Percentiles rank a stretch among this genome's conserved stretches.
Evolutionary conservation across 2,113 vertebrate genomes (phyloP).

Genomic region (Tupaia tana): DNA sequence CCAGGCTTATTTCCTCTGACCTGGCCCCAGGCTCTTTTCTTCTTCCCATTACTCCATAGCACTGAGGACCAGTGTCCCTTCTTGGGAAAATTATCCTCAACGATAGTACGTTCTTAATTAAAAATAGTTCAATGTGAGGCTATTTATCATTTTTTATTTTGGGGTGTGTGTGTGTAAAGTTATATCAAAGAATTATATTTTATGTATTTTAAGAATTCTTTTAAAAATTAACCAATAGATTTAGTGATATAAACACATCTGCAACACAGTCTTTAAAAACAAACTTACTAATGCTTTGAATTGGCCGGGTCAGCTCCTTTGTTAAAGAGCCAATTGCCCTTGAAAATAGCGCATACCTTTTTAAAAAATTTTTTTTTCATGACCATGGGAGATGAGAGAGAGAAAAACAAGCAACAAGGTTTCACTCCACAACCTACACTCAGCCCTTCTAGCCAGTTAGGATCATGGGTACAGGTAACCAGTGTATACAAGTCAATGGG

Average conservation of each 20-base stretch:
- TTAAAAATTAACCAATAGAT: neutral
- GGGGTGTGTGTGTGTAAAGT: neutral
- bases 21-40: neutral
- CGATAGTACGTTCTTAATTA: neutral
- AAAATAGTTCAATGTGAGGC: neutral
- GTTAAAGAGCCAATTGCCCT: neutral
- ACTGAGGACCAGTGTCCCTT: neutral
- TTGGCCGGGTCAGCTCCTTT: neutral
- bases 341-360: neutral
- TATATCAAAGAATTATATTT: neutral
- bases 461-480: too few relatives aligned
- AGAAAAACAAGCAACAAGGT: too few relatives aligned
- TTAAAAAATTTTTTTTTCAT: too few relatives aligned
- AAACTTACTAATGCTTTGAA: slow-evolving; percentile 9
- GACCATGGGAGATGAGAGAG: too few relatives aligned
- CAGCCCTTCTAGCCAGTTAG: too few relatives aligned
- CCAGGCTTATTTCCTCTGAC: neutral
- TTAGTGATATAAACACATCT: neutral
- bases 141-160: neutral
- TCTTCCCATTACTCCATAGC: neutral
- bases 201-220: slow-evolving; percentile 1
- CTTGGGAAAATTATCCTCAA: neutral
- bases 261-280: neutral
- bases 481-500: too few relatives aligned
- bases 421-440: too few relatives aligned